These are phyloP conservation scores for Caracal caracal DNA, from an alignment of 2,113 vertebrate species.

Conservation along the genomic window DNA sequence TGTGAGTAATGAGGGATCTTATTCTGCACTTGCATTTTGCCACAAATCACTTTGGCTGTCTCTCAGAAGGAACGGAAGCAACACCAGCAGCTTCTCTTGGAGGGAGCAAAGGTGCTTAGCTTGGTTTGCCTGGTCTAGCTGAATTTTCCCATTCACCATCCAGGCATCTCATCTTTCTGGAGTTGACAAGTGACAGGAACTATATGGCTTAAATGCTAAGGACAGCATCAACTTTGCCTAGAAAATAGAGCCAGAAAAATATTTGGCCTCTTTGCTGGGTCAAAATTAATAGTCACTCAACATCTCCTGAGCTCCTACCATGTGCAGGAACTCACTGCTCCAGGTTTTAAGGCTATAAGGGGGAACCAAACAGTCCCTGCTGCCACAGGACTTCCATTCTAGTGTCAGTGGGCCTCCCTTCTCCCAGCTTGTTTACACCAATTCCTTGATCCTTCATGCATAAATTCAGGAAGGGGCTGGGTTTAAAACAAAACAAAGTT, in stretches of 20 bases:
- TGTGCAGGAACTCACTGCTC: neutral
- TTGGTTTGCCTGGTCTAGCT: neutral
- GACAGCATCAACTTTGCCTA: neutral
- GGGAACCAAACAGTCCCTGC: neutral
- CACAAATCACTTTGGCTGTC: neutral
- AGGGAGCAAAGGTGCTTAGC: too few relatives aligned
- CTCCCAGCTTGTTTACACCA: neutral
- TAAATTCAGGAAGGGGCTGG: neutral
- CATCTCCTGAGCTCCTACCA: neutral
- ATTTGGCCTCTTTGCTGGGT: neutral
- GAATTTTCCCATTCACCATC: neutral
- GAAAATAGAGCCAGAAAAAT: neutral
- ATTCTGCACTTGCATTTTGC: neutral
- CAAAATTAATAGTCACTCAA: neutral
- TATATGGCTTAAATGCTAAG: neutral
- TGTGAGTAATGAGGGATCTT: neutral
- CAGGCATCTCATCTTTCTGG: neutral
- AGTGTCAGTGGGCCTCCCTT: neutral
- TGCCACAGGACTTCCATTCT: neutral
- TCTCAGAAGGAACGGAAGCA: neutral
- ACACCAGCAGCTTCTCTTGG: neutral
- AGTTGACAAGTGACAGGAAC: neutral
- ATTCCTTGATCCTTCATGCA: neutral
- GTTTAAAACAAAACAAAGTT: neutral
- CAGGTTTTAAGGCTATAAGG: fast-evolving